Conservation (phyloP, 2,113 vertebrate species). For the Herpetotheres cachinnans region DNA sequence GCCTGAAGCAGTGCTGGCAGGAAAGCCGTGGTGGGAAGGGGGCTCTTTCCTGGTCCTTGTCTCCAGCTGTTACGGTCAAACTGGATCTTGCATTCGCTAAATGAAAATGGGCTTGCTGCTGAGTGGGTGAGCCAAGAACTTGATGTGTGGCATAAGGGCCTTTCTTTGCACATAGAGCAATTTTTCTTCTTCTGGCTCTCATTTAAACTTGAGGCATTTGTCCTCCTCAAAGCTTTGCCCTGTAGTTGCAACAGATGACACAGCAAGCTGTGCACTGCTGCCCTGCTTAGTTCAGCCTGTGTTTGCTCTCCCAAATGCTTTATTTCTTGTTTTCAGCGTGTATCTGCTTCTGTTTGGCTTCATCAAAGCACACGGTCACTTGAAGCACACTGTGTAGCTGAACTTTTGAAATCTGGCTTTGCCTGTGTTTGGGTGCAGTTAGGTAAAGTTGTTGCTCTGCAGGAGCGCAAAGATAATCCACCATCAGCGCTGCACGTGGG, state of each 20-base stretch:
- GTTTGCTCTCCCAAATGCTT: background rate
- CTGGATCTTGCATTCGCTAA: background rate
- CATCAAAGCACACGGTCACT: background rate
- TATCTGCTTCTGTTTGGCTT: background rate
- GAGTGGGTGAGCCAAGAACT: background rate
- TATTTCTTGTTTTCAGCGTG: background rate
- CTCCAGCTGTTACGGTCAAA: background rate
- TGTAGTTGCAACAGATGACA: background rate
- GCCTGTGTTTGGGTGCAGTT: background rate
- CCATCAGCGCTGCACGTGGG: fast-evolving
- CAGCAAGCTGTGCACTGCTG: background rate
- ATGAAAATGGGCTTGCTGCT: background rate
- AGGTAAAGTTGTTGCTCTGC: background rate
- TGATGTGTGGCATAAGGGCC: background rate
- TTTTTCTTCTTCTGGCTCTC: background rate
- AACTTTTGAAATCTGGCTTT: background rate
- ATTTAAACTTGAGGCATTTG: background rate
- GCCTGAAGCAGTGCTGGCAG: background rate
- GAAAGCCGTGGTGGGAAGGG: background rate
- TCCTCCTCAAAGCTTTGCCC: background rate
- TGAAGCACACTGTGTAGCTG: background rate
- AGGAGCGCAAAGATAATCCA: background rate
- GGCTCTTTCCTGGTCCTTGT: background rate
- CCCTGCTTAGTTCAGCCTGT: background rate
- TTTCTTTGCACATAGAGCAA: background rate